Base-by-base conservation (phyloP, 2,113 vertebrate species). In the Myrmecobius fasciatus region DNA sequence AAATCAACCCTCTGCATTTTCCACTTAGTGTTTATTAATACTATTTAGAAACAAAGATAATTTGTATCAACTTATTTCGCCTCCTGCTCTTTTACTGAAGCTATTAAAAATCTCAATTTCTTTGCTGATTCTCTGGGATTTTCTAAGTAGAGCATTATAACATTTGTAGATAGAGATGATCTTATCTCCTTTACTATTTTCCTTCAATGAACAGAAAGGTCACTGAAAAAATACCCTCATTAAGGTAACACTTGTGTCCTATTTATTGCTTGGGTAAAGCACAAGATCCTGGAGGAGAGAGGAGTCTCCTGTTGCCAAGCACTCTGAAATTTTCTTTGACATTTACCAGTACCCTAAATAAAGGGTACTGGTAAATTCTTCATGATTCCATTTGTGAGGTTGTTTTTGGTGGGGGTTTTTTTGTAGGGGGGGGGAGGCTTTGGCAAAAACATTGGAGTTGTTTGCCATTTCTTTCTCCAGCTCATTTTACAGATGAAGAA, bases 161-260 rank as follows among this genome's bases (percentile, higher is more conserved):
- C 14, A 75, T 75, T n/a, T n/a, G 31, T 25, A n/a, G 14, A 75
- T n/a, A 17, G 17, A 17, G 67, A n/a, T n/a, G 67, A 75, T 2
- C 20, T 75, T 75, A 14, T 75, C 14, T 11, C 28, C 56, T 31
- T 60, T 60, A 14, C 14, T 36, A 75, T 75, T 75, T 75, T n/a
- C 31, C 14, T 75, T n/a, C 36, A 75, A 51, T 51, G 9, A 4
- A 26, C 5, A 14, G 25, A 0, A 31, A 46, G 20, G 43, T 88
- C 9, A 36, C 0, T 36, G 31, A 28, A 14, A 8, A 31, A 43
- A 52, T 3, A 0, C 0, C 10, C 2, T 3, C 53, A 14, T 0
- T 43, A 88, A 48, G 25, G 28, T n/a, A 75, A n/a, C 17, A 75
- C 1, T 75, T 75, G 14, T 75, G 36, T 22, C 20, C 0, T n/a